These are phyloP conservation scores for Fregetta grallaria DNA, from an alignment of 2,113 vertebrate species.

Conservation along the genomic window DNA sequence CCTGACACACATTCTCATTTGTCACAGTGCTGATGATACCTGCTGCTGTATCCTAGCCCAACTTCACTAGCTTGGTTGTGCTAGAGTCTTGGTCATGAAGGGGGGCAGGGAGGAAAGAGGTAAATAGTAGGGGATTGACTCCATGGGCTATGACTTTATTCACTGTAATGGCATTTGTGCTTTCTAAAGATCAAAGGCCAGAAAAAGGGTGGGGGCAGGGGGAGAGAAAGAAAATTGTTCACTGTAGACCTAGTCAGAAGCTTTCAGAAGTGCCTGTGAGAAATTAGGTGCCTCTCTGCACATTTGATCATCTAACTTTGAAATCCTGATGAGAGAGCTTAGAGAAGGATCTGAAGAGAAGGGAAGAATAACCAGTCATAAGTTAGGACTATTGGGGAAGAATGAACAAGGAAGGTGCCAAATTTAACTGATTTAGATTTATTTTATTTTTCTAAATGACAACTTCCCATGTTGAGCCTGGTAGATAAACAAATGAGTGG, in stretches of 20 bases:
- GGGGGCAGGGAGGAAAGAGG: background rate
- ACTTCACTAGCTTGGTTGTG: background rate
- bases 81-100: background rate
- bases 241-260: slow-evolving; percentile 5
- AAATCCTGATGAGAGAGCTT: slow-evolving; percentile 38
- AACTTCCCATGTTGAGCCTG: background rate
- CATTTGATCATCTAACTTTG: slow-evolving; percentile 52
- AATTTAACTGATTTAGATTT: background rate
- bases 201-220: background rate
- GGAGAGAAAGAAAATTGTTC: slow-evolving; percentile 40
- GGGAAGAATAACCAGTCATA: background rate
- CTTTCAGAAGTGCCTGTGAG: slow-evolving; percentile 52
- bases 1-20: slow-evolving; percentile 69
- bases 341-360: background rate
- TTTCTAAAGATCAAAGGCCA: slow-evolving; percentile 66
- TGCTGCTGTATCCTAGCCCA: slow-evolving; percentile 54
- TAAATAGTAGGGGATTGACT: slow-evolving; percentile 53
- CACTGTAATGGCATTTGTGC: slow-evolving; percentile 46
- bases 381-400: background rate
- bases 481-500: background rate
- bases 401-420: background rate
- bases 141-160: slow-evolving; percentile 44
- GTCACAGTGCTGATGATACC: slow-evolving; percentile 70
- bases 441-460: background rate
- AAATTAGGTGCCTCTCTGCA: slow-evolving; percentile 43